phyloP scores from a whole-genome alignment of 2,113 vertebrate genomes.

The Actinemys pallida region DNA sequence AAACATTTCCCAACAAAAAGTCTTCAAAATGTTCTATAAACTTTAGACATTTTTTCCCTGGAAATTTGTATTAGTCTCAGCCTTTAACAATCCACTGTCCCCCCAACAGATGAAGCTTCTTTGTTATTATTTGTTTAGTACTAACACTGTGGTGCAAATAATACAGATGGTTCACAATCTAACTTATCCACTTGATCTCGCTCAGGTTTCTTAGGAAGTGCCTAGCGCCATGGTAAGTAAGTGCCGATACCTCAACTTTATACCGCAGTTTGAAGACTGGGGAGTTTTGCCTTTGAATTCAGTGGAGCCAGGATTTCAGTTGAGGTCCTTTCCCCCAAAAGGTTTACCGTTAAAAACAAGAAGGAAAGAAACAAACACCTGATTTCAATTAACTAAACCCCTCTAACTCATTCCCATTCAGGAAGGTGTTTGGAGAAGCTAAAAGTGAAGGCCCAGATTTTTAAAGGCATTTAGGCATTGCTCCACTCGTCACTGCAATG shows the following conservation, averaged over 20 bases:
- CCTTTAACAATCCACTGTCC: background rate
- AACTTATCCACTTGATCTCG: background rate
- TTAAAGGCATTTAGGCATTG: background rate
- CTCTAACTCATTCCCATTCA: background rate
- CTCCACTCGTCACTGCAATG: background rate
- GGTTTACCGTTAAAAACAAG: background rate
- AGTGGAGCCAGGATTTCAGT: background rate
- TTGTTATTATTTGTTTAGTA: slow-evolving; percentile 13
- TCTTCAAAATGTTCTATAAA: slow-evolving; percentile 43
- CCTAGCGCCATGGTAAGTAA: background rate
- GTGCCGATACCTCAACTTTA: background rate
- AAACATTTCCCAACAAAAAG: slow-evolving; percentile 45
- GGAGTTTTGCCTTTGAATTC: background rate
- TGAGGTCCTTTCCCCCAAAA: background rate
- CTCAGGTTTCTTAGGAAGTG: background rate
- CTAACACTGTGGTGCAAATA: background rate
- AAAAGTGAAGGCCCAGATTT: background rate
- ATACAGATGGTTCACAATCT: background rate
- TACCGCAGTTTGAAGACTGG: background rate
- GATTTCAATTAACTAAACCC: background rate
- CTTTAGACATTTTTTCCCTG: slow-evolving; percentile 15
- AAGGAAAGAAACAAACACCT: background rate
- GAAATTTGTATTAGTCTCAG: background rate
- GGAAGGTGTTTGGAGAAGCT: background rate
- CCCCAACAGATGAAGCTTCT: background rate